phyloP scores from a whole-genome alignment of 2,113 vertebrate species.

The Eublepharis macularius region DNA sequence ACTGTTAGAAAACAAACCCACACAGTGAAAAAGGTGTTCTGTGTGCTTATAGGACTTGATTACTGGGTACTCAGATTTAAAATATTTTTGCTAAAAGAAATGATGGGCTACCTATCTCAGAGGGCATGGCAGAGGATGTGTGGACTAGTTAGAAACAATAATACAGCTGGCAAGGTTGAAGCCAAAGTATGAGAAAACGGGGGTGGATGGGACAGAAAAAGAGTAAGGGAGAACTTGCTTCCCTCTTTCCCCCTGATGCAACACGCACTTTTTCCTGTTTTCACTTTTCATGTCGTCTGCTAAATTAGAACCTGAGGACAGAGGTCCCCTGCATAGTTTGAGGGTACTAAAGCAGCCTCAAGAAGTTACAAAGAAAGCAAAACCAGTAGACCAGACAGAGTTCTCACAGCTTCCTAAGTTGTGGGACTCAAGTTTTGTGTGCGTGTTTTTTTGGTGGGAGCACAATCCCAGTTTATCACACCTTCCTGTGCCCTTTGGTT shows the following conservation, averaged over 20 bases:
- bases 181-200: not conserved
- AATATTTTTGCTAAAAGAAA: not conserved
- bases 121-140: not conserved
- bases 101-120: not conserved
- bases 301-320: not conserved
- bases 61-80: not conserved
- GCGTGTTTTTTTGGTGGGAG: not conserved
- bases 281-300: not conserved
- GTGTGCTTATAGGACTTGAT: not conserved
- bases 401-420: not conserved
- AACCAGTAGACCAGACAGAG: not conserved
- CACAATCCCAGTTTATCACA: not conserved
- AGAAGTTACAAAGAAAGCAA: not conserved
- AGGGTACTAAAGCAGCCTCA: not conserved
- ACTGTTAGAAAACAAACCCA: too few relatives aligned
- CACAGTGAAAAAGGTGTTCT: too few relatives aligned
- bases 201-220: not conserved
- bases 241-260: not conserved
- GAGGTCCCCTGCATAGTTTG: not conserved
- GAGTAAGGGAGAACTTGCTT: not conserved
- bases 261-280: not conserved
- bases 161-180: not conserved
- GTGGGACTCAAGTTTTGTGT: not conserved
- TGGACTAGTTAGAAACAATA: not conserved
- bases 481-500: not conserved